Evolutionary conservation across 2,888 invertebrate species (phyloP).

Genomic region (Deroplatys truncata): DNA sequence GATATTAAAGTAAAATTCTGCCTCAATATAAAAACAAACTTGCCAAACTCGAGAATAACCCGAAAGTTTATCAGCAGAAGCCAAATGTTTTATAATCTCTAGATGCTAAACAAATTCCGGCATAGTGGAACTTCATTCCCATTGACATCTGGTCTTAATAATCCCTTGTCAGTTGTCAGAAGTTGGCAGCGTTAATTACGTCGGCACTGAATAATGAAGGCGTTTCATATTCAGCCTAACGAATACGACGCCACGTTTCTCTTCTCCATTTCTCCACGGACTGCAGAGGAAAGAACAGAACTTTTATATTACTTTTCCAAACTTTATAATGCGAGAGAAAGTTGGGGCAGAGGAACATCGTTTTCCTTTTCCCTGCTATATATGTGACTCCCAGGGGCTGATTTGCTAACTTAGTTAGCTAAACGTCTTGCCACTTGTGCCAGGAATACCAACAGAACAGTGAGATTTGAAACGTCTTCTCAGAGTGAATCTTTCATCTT

Average conservation of each 20-base stretch:
- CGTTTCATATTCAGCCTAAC: conserved; percentile 15
- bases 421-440: background rate
- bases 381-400: background rate
- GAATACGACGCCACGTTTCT: background rate
- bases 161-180: background rate
- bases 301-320: conserved; percentile 8
- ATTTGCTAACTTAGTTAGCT: conserved; percentile 18
- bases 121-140: background rate
- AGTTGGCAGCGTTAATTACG: background rate
- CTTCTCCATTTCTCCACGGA: conserved; percentile 3
- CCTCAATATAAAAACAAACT: no score
- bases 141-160: background rate
- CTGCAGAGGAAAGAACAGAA: background rate
- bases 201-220: background rate
- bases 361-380: background rate
- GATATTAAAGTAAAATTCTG: no score
- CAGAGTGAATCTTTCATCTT: no score
- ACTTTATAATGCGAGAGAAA: conserved; percentile 8
- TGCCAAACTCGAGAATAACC: no score
- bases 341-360: background rate
- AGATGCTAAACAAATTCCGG: no score
- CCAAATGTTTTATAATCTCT: no score
- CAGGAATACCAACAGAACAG: background rate
- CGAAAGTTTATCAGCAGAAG: no score
- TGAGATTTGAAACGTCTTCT: no score